Conservation (phyloP, 2,888 invertebrate species). For the Lycophotia porphyrea region DNA sequence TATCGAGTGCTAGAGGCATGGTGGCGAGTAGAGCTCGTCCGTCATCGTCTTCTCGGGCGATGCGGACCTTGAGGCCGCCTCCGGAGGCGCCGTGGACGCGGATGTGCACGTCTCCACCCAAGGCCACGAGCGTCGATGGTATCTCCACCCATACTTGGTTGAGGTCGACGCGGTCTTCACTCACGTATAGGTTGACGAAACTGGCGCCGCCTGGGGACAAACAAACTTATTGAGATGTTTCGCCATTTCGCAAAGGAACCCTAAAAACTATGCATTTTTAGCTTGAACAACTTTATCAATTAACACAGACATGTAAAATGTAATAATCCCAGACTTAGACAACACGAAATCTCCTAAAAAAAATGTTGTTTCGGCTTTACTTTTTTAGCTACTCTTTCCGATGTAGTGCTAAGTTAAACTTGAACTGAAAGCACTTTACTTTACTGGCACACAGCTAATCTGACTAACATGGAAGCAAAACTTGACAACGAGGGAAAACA, state of each 20-base stretch:
- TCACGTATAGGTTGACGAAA: slow-evolving; percentile 83
- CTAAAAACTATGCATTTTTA: not conserved
- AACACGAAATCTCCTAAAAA: not conserved
- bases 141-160: slow-evolving; percentile 91
- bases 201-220: slow-evolving; percentile 80
- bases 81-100: slow-evolving; percentile 90
- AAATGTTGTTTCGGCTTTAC: not conserved
- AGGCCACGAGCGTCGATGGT: slow-evolving; percentile 94
- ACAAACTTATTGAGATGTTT: not conserved
- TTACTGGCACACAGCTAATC: not conserved
- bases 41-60: slow-evolving; percentile 88
- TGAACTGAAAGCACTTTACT: not conserved
- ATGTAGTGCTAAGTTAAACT: slow-evolving; percentile 3
- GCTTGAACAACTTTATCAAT: not conserved
- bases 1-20: slow-evolving; percentile 88
- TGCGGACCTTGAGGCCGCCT: slow-evolving; percentile 82
- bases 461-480: slow-evolving; percentile 10
- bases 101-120: slow-evolving; percentile 95
- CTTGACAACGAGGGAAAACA: slow-evolving; percentile 4
- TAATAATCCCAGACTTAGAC: slow-evolving; percentile 2
- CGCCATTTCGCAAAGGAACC: not conserved
- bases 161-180: slow-evolving; percentile 82
- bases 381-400: slow-evolving; percentile 5
- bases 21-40: slow-evolving; percentile 82
- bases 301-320: not conserved